Evolutionary conservation across 2,888 invertebrate genomes (phyloP), one percentile per base, ranked within the genome.

Genomic region (Pinctada fucata): DNA sequence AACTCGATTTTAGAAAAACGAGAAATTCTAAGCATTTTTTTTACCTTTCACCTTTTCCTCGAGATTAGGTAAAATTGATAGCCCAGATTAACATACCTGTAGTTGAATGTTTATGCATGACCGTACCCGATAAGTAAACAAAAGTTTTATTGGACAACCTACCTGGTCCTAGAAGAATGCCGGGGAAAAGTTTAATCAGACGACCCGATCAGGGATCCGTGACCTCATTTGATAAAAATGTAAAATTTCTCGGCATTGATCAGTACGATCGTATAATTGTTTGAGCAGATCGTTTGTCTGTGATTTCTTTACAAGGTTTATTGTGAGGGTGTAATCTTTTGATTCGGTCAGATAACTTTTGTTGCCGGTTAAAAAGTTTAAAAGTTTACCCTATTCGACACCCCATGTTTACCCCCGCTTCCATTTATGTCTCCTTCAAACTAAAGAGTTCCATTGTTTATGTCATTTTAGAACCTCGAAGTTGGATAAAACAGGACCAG

Each of bases 381-480:
- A 31, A 31, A 31, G 31, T 31, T 31, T 31, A 31, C 31, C 31
- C 31, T 31, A 67, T n/a, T 31, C 45, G 67, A 10, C 67, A 67
- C 67, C 45, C 67, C 45, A 10, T n/a, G 6, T 67, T 67, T 45
- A 31, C 16, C 45, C 16, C 6, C 13, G 13, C 6, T 31, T n/a
- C n/a, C 4, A 31, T 31, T 31, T 31, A 10, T 45, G 2, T 67
- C 49, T 74, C 74, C 65, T 66, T 48, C 50, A 16, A 66, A 66
- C 66, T 49, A 50, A 66, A 74, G 74, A 74, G 74, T 74, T 74
- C 74, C 74, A 74, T 48, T 74, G 74, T 74, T 74, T 74, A 74
- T 58, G 13, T 58, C 13, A 31, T 31, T 31, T 31, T 31, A 31
- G 31, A 31, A 31, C 31, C 31, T 31, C 31, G 31, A 31, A 31